Percentiles rank a stretch among this genome's conserved stretches.
These are phyloP conservation scores for Stenichneumon culpator DNA, from an alignment of 2,888 invertebrate species.

Conservation along the genomic window DNA sequence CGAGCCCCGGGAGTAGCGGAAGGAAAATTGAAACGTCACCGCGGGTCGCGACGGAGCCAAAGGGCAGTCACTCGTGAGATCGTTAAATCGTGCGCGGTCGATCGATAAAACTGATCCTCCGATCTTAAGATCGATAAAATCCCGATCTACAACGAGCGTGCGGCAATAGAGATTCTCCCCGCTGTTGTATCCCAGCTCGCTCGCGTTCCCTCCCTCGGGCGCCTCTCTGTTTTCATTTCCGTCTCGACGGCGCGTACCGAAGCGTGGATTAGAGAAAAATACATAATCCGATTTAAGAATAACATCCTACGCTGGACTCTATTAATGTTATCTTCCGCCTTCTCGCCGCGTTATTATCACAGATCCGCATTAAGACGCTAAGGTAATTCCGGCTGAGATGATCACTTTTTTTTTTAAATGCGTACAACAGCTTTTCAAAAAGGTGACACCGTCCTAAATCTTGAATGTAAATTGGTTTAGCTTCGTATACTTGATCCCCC, in stretches of 20 bases:
- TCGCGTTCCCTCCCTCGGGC: background rate
- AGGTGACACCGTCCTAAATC: too few species aligned
- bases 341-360: constrained; percentile 66
- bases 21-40: constrained; percentile 58
- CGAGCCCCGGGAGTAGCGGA: constrained; percentile 23
- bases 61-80: constrained; percentile 41
- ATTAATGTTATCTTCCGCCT: constrained; percentile 62
- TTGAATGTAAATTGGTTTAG: too few species aligned
- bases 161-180: constrained; percentile 25
- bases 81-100: constrained; percentile 43
- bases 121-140: constrained; percentile 53
- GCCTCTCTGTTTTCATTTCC: constrained; percentile 14
- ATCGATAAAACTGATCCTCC: constrained; percentile 49
- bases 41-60: constrained; percentile 1
- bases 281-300: constrained; percentile 49
- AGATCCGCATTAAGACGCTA: constrained; percentile 40
- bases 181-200: constrained; percentile 2
- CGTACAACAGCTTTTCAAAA: too few species aligned
- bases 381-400: too few species aligned
- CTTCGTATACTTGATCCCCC: too few species aligned
- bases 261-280: constrained; percentile 36
- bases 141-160: constrained; percentile 38
- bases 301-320: constrained; percentile 41
- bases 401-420: too few species aligned
- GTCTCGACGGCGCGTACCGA: background rate